phyloP scores from a whole-genome alignment of 2,888 invertebrate species.

The Euclidia mi region DNA sequence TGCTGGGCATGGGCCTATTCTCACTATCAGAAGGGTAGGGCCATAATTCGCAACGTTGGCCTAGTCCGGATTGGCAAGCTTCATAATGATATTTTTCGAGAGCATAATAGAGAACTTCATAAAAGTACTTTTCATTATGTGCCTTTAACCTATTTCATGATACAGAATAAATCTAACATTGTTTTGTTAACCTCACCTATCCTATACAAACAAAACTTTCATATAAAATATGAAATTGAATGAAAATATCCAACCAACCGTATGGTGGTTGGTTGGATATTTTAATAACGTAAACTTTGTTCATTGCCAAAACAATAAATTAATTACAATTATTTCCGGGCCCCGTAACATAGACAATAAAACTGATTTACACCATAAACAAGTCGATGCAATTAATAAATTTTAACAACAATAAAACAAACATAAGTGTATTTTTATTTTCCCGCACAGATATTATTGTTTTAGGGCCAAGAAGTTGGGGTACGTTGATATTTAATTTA shows the following conservation, averaged over 20 bases:
- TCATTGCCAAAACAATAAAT: conserved; percentile 11
- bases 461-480: conserved; percentile 64
- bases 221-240: background rate
- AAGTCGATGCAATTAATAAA: conserved; percentile 3
- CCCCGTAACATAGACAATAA: conserved; percentile 8
- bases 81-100: too few relatives aligned
- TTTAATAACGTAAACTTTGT: background rate
- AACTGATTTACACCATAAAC: conserved; percentile 17
- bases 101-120: too few relatives aligned
- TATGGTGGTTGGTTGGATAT: too few relatives aligned
- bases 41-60: too few relatives aligned
- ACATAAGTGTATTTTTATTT: conserved; percentile 62
- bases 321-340: background rate
- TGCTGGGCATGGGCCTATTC: too few relatives aligned
- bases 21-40: too few relatives aligned
- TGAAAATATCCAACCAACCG: background rate
- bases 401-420: conserved; percentile 52
- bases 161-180: too few relatives aligned
- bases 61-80: too few relatives aligned
- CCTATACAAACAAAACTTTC: background rate
- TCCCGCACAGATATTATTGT: conserved; percentile 68
- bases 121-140: too few relatives aligned
- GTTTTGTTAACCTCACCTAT: too few relatives aligned
- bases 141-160: too few relatives aligned
- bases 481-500: conserved; percentile 63